Evolutionary conservation across 2,797 vertebrate species (phyloP).

Genomic region (Malacoctenus gilli): DNA sequence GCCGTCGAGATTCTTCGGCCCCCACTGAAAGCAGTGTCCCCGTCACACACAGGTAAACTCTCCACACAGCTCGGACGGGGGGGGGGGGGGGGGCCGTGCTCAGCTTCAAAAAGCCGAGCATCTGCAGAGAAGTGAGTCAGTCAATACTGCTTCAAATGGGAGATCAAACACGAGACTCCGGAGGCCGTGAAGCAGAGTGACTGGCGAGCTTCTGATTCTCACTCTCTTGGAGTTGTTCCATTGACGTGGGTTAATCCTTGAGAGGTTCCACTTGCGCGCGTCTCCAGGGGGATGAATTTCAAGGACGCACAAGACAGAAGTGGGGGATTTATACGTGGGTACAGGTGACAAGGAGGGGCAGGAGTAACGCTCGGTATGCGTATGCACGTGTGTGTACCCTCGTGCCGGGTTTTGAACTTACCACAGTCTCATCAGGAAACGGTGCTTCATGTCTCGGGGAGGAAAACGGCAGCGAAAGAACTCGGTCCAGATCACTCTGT

Average conservation of each 20-base stretch:
- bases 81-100: too few relatives aligned
- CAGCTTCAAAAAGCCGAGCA: constrained; percentile 28
- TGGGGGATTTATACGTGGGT: constrained; percentile 47
- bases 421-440: constrained; percentile 77
- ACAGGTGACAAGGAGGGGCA: constrained; percentile 53
- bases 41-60: not conserved
- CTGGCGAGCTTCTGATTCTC: constrained; percentile 47
- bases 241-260: constrained; percentile 64
- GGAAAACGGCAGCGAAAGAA: constrained; percentile 53
- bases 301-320: constrained; percentile 57
- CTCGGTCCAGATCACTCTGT: constrained; percentile 44
- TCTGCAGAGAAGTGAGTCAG: constrained; percentile 14
- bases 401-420: constrained; percentile 47
- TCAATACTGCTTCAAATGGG: constrained; percentile 27
- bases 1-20: not conserved
- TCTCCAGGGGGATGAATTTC: constrained; percentile 59
- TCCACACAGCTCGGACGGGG: not conserved
- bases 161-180: constrained; percentile 37
- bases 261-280: constrained; percentile 42
- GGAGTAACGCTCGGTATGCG: constrained; percentile 24
- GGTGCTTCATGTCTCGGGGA: constrained; percentile 69
- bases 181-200: constrained; percentile 33
- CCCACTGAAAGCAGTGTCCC: not conserved
- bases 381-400: constrained; percentile 3
- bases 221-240: constrained; percentile 56